Evolutionary conservation across 2,888 invertebrate genomes (phyloP).

Genomic region (Trichogramma evanescens): DNA sequence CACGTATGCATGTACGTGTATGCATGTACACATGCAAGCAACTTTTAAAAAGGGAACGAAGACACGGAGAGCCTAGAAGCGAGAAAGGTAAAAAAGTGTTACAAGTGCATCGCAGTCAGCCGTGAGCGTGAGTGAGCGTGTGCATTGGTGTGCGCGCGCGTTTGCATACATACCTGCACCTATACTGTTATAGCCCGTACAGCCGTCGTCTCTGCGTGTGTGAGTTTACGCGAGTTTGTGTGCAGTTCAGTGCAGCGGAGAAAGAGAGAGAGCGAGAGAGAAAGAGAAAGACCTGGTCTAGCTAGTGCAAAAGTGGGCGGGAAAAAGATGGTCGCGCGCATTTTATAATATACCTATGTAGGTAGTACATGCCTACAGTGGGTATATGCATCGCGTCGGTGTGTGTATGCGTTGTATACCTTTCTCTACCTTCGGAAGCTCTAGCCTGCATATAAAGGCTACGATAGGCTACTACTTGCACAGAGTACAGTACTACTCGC

Average conservation of each 20-base stretch:
- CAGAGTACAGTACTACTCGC: no score
- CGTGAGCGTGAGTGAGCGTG: background rate
- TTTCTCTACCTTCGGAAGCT: no score
- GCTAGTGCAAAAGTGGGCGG: conserved; percentile 20
- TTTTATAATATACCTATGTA: no score
- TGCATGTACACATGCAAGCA: background rate
- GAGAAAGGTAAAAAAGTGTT: background rate
- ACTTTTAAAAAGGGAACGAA: background rate
- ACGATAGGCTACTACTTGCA: no score
- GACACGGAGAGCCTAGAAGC: background rate
- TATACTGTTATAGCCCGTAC: no score
- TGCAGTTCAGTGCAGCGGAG: background rate
- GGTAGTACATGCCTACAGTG: no score
- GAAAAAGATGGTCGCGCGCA: conserved; percentile 23
- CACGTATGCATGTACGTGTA: background rate
- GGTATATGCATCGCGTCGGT: conserved; percentile 16
- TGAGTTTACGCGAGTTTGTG: background rate
- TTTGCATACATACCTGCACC: no score
- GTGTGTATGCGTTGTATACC: no score
- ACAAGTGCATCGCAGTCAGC: background rate
- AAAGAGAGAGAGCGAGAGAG: background rate
- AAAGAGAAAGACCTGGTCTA: background rate
- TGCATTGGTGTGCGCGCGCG: no score
- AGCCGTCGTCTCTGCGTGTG: no score
- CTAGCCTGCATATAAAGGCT: no score